Evolutionary conservation across 1,140 invertebrate genomes (phyloP).

Genomic region (Tenebrio molitor): DNA sequence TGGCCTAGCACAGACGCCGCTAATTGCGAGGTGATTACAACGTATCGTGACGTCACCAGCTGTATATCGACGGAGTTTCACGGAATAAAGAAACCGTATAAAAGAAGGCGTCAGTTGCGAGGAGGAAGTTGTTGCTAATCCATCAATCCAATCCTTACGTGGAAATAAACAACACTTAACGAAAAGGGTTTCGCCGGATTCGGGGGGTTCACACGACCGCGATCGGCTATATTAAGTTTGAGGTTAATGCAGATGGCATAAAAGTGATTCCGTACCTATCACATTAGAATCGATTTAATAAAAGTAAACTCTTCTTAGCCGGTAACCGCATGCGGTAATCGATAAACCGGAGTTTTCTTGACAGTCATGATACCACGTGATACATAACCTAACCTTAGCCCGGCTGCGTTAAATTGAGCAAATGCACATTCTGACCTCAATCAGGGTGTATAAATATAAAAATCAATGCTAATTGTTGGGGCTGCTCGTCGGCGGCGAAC

Average conservation of each 20-base stretch:
- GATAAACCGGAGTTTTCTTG: slow-evolving; percentile 48
- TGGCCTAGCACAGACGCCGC: background rate
- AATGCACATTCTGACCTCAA: slow-evolving; percentile 40
- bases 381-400: slow-evolving; percentile 51
- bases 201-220: no score
- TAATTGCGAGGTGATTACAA: slow-evolving; percentile 46
- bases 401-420: slow-evolving; percentile 12
- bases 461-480: slow-evolving; percentile 51
- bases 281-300: slow-evolving; percentile 53
- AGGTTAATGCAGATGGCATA: slow-evolving; percentile 46
- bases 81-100: slow-evolving; percentile 48
- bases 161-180: slow-evolving; percentile 30
- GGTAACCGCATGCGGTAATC: slow-evolving; percentile 53
- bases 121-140: slow-evolving; percentile 27
- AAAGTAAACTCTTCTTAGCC: slow-evolving; percentile 44
- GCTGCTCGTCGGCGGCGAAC: slow-evolving; percentile 2
- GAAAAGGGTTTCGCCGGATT: background rate
- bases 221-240: background rate
- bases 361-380: slow-evolving; percentile 52
- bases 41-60: slow-evolving; percentile 48
- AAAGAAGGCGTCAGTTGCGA: slow-evolving; percentile 16
- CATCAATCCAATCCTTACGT: slow-evolving; percentile 32
- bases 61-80: slow-evolving; percentile 34
- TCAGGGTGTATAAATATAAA: slow-evolving; percentile 49
- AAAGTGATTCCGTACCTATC: slow-evolving; percentile 52